A percentile compares a stretch with the other conserved stretches of the same genome.
Conservation (phyloP, 2,113 vertebrate genomes). For the Holacanthus passer region DNA sequence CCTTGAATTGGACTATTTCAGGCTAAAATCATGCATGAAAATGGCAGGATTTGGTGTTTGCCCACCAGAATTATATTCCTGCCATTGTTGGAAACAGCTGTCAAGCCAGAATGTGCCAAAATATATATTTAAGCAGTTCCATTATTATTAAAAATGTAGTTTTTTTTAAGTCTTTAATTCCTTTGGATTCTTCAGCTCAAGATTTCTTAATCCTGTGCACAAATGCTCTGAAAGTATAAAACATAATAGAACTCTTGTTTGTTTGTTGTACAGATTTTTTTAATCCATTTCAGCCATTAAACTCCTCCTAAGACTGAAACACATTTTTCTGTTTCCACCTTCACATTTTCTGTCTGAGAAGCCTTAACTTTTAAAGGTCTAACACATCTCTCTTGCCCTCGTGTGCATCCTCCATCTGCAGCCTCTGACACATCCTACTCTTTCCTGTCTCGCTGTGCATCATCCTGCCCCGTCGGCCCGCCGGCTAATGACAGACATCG, state of each 20-base stretch:
- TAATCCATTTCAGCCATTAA: no score
- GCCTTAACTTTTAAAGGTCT: not conserved
- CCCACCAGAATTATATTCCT: not conserved
- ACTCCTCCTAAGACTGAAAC: not conserved
- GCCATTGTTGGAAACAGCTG: not conserved
- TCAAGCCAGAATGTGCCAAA: not conserved
- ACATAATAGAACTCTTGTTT: no score
- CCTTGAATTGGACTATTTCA: not conserved
- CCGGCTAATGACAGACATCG: conserved; percentile 56
- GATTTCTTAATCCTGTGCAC: no score
- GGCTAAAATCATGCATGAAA: not conserved
- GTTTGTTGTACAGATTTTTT: no score
- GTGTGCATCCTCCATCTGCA: conserved; percentile 25
- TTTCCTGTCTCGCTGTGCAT: conserved; percentile 6
- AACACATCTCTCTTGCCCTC: not conserved
- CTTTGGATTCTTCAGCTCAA: not conserved
- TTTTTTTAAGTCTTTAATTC: not conserved
- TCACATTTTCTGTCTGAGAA: not conserved
- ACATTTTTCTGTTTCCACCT: not conserved
- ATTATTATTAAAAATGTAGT: not conserved
- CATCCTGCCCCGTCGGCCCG: conserved; percentile 21
- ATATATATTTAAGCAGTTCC: not conserved
- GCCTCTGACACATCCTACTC: not conserved
- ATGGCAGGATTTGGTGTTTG: not conserved
- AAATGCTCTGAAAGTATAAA: no score